phyloP scores from a whole-genome alignment of 1,140 invertebrate species.

The Platyura marginata region DNA sequence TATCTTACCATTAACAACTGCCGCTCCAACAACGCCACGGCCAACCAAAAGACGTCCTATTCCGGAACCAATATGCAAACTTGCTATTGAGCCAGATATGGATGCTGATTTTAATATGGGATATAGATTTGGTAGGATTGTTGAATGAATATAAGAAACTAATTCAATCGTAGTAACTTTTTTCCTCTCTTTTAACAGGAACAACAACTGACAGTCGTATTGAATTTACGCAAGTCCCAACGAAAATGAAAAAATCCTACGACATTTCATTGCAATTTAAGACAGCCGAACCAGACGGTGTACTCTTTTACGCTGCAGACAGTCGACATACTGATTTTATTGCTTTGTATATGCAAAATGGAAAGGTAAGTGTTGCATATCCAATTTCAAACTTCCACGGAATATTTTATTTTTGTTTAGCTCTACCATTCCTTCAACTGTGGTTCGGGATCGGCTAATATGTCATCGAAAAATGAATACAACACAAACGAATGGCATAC shows the following conservation, averaged over 20 bases:
- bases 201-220: slow-evolving; percentile 49
- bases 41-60: slow-evolving; percentile 4
- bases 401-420: too few species aligned
- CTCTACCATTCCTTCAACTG: slow-evolving; percentile 53
- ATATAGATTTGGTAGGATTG: slow-evolving; percentile 29
- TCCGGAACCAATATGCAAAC: slow-evolving; percentile 24
- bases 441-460: slow-evolving; percentile 41
- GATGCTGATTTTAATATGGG: slow-evolving; percentile 16
- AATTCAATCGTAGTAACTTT: too few species aligned
- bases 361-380: slow-evolving; percentile 34
- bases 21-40: not conserved
- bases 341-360: slow-evolving; percentile 60
- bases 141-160: too few species aligned
- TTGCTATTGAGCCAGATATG: slow-evolving; percentile 25
- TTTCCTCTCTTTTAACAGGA: too few species aligned
- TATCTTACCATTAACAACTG: slow-evolving; percentile 4
- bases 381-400: not conserved
- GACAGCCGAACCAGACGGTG: slow-evolving; percentile 55
- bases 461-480: slow-evolving; percentile 36
- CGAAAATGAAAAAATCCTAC: slow-evolving; percentile 41
- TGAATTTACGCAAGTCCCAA: slow-evolving; percentile 42
- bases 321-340: slow-evolving; percentile 52
- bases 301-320: slow-evolving; percentile 65
- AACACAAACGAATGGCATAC: slow-evolving; percentile 82
- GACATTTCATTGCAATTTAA: slow-evolving; percentile 68